Conservation (phyloP, 2,113 vertebrate species). For the Paradoxurus hermaphroditus region DNA sequence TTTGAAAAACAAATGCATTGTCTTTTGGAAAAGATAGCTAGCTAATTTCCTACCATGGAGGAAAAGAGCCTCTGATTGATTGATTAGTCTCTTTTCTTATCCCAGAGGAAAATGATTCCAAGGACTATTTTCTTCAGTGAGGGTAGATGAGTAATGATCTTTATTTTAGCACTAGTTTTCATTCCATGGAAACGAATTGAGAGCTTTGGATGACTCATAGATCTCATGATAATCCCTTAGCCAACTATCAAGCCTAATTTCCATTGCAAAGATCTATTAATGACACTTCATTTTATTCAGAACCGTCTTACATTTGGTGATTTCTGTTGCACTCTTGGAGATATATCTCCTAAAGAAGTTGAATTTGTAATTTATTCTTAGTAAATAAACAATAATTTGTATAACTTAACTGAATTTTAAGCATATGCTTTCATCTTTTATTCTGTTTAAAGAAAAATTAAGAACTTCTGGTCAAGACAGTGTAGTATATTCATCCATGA, state of each 20-base stretch:
- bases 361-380: background rate
- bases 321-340: background rate
- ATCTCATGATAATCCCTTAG: background rate
- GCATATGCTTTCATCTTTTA: background rate
- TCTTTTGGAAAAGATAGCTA: background rate
- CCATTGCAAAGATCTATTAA: background rate
- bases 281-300: background rate
- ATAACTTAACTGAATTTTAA: background rate
- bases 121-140: background rate
- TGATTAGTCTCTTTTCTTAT: background rate
- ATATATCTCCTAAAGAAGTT: background rate
- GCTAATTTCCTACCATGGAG: background rate
- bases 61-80: background rate
- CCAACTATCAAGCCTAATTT: background rate
- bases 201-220: background rate
- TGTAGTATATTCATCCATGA: background rate
- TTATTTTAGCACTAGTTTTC: slow-evolving; percentile 32
- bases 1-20: background rate
- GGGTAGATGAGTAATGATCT: background rate
- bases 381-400: background rate
- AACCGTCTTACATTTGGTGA: background rate
- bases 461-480: background rate
- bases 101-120: background rate
- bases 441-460: background rate
- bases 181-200: background rate